phyloP scores from a whole-genome alignment of 2,113 vertebrate genomes.

The Ochotona princeps region DNA sequence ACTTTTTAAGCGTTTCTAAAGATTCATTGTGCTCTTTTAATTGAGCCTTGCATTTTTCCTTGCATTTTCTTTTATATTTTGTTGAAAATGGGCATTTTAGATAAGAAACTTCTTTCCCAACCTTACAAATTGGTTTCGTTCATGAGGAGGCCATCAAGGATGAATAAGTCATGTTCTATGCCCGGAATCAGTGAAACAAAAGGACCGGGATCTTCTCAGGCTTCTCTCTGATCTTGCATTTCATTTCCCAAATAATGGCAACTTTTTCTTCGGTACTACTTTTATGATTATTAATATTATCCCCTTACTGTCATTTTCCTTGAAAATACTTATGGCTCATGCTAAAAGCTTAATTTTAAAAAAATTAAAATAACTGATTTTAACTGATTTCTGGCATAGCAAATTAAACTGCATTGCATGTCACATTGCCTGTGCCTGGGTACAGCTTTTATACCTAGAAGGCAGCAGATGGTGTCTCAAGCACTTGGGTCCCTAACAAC shows the following conservation, averaged over 20 bases:
- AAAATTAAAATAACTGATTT: background rate
- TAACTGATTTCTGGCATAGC: too few species aligned
- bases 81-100: background rate
- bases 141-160: background rate
- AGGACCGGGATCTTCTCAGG: background rate
- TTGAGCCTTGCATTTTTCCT: background rate
- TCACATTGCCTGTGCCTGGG: too few species aligned
- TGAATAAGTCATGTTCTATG: background rate
- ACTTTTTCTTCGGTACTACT: background rate
- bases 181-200: background rate
- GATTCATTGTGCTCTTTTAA: background rate
- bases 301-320: background rate
- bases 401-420: too few species aligned
- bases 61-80: background rate
- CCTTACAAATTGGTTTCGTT: too few species aligned
- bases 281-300: background rate
- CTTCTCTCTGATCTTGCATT: background rate
- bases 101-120: background rate
- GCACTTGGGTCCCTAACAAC: too few species aligned
- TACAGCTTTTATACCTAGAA: too few species aligned
- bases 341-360: background rate
- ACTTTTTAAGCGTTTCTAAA: background rate
- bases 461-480: too few species aligned
- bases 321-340: background rate
- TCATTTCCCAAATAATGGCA: background rate